Base-by-base conservation (phyloP, 2,113 vertebrate genomes). In the Ginglymostoma cirratum region DNA sequence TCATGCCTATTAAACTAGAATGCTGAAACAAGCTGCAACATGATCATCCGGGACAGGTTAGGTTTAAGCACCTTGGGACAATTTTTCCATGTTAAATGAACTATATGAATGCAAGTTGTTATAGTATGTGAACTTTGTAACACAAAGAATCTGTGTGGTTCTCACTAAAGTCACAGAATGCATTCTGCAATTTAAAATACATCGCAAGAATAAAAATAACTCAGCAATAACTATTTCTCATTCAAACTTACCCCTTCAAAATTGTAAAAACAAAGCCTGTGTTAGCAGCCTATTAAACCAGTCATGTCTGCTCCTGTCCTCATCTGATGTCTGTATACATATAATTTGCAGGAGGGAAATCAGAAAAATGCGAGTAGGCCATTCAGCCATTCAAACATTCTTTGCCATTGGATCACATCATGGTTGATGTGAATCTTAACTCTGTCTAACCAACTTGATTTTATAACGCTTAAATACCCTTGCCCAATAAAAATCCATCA, bases 1-100 rank as follows among this genome's bases (percentile, higher is more conserved):
- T 97, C 97, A 98, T 98, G 96, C 97, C 96, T 97, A 96, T 97
- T 97, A 98, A 96, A 98, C 97, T 97, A 97, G 96, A 96, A 97
- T 97, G 97, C 96, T 97, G 98, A 97, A 97, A 97, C n/a, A 97
- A 97, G 95, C 97, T 97, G 98, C 97, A 97, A 98, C 96, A 96
- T 66, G 97, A 98, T 98, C 98, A 96, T 95, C 97, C 23, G 7
- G 61, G 89, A 66, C 89, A 66, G 89, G 19, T 93, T 93, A 67
- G 34, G 55, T 66, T 93, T 93, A 93, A 93, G 61, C 5, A 21
- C 61, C 89, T 66, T 87, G 85, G 52, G 85, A 55, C 24, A 87
- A 10, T 87, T 67, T 67, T 93, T 93, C 17, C 89, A 66, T 38
- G 34, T 66, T n/a, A 65, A 90, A 61, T 14, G 30, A 34, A 34